Base-by-base conservation (phyloP, 2,113 vertebrate genomes). In the Halichoerus grypus region DNA sequence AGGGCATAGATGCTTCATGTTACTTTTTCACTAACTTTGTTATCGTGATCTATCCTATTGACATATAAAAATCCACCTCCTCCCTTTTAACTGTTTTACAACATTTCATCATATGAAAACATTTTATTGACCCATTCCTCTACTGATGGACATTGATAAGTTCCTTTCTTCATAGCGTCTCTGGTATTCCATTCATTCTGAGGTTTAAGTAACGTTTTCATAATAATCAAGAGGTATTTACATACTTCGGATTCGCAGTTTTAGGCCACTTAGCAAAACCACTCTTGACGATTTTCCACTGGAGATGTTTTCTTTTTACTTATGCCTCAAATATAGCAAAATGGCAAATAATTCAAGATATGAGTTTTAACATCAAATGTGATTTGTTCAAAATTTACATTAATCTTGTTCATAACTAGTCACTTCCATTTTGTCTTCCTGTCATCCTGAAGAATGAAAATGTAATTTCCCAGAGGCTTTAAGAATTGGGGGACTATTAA, bases 381-480 rank as follows among this genome's bases (percentile, higher is more conserved):
- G 97, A 98, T 95, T 99, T 98, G 95, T 95, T 98, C 97, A 98
- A 94, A 99, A 98, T 99, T 99, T 98, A 96, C 97, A 90, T 98
- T 98, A 74, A 97, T 98, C 98, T 98, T 97, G 98, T 97, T 97
- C 97, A 97, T 98, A 98, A 97, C 95, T 69, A 98, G 96, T 98
- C 99, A 98, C 98, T 99, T 99, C 97, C 96, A 98, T 99, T 99
- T 98, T 98, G 97, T 98, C 98, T 98, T 98, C 92, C 96, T 98
- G 98, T 99, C 98, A 93, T 97, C 92, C 96, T 91, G 94, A 99
- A 98, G 96, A 98, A 98, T 97, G 98, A 98, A 98, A 98, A 98
- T 99, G 98, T 99, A 99, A 99, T 99, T 99, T 99, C 99, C 98
- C 98, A 98, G 97, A 96, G 97, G 98, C 98, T 98, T 98, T 98